Evolutionary conservation across 2,888 invertebrate species (phyloP).

Genomic region (Cheilosia soror): DNA sequence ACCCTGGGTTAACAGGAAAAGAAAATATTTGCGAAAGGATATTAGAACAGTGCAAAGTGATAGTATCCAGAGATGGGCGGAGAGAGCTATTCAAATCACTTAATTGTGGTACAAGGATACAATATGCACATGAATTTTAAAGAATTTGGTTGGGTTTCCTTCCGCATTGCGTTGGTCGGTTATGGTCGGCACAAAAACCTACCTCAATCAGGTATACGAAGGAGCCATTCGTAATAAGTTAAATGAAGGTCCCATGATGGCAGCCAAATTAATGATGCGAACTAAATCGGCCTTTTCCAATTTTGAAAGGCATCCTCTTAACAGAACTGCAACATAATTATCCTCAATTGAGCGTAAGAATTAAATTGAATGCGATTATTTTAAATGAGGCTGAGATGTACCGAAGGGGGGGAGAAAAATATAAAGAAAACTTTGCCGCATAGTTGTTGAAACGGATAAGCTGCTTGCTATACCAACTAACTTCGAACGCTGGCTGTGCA

Average conservation of each 20-base stretch:
- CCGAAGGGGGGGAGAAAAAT: neutral
- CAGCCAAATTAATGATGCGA: slow-evolving; percentile 44
- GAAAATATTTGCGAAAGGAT: slow-evolving; percentile 47
- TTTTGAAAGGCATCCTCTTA: neutral
- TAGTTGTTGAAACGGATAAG: slow-evolving; percentile 41
- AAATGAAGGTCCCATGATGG: neutral
- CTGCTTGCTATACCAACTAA: slow-evolving; percentile 37
- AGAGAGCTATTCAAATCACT: too few species aligned
- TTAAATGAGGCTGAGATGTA: slow-evolving; percentile 61
- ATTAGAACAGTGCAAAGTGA: slow-evolving; percentile 16
- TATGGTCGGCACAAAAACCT: too few species aligned
- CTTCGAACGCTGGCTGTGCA: slow-evolving; percentile 12
- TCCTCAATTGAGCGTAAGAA: slow-evolving; percentile 73
- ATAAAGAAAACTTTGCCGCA: slow-evolving; percentile 41
- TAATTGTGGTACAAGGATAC: too few species aligned
- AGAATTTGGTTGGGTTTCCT: neutral
- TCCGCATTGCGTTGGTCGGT: neutral
- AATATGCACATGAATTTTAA: neutral
- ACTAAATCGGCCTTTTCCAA: slow-evolving; percentile 12
- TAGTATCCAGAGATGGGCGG: too few species aligned
- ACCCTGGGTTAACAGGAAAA: neutral
- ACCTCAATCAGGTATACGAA: neutral
- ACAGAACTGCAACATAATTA: slow-evolving; percentile 71
- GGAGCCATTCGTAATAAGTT: too few species aligned
- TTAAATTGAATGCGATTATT: slow-evolving; percentile 74